Conservation (phyloP, 2,113 vertebrate genomes). For the Dromas ardeola region DNA sequence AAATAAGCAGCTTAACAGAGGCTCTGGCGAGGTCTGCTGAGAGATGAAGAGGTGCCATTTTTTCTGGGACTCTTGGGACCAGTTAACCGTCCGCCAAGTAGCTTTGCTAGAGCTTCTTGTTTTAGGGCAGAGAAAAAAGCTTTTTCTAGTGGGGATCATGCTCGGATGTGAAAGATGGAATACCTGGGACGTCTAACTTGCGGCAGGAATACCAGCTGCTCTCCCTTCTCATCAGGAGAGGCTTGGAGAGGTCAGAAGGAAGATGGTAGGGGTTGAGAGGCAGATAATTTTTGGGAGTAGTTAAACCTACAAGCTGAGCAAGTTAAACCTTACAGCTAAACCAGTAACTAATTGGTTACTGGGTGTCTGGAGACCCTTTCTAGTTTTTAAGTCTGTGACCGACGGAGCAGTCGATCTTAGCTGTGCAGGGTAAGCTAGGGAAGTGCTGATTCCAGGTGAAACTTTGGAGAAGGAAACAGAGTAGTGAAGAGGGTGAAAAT, state of each 20-base stretch:
- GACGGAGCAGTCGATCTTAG: background rate
- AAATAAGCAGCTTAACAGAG: background rate
- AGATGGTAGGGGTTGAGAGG: background rate
- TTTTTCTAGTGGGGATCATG: background rate
- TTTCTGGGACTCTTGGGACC: background rate
- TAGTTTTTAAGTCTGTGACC: background rate
- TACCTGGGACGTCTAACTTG: background rate
- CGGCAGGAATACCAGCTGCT: background rate
- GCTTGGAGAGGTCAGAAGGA: background rate
- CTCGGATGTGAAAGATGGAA: background rate
- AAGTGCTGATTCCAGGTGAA: background rate
- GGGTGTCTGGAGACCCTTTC: background rate
- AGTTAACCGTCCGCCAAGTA: background rate
- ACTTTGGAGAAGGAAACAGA: background rate
- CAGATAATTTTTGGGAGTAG: background rate
- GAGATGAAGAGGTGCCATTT: background rate
- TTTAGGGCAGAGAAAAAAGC: background rate
- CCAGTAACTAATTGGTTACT: background rate
- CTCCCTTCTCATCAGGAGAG: background rate
- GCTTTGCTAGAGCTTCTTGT: background rate
- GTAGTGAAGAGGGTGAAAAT: background rate
- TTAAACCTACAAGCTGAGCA: background rate
- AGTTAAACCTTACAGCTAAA: background rate
- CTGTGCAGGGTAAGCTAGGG: accelerated
- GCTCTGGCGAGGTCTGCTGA: background rate